These are phyloP conservation scores for Phrynocephalus guinanensis DNA, from an alignment of 2,797 vertebrate genomes.

Conservation along the genomic window DNA sequence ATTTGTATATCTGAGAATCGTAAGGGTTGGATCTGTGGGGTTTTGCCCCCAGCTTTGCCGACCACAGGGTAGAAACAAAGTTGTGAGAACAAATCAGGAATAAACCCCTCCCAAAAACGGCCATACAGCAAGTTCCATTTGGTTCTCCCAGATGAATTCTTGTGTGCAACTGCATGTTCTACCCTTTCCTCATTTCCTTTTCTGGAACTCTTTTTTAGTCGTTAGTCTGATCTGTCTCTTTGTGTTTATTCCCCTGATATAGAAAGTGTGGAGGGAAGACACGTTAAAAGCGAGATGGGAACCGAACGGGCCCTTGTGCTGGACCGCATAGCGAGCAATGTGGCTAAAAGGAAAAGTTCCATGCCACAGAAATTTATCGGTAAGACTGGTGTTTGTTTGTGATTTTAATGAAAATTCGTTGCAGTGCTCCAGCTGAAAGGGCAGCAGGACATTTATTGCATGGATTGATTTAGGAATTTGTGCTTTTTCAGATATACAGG, in stretches of 20 bases:
- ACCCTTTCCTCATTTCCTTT: conserved; percentile 52
- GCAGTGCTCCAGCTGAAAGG: conserved; percentile 56
- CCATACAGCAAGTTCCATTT: conserved; percentile 68
- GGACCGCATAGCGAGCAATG: conserved; percentile 94
- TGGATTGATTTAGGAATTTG: not conserved
- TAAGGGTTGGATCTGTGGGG: conserved; percentile 59
- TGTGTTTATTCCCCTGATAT: conserved; percentile 66
- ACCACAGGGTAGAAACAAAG: conserved; percentile 74
- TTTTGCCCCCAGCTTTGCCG: conserved; percentile 70
- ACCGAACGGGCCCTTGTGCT: conserved; percentile 91
- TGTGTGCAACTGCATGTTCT: conserved; percentile 42
- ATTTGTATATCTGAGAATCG: conserved; percentile 64
- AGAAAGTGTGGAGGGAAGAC: conserved; percentile 83
- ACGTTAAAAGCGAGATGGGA: conserved; percentile 88
- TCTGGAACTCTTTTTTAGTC: not conserved
- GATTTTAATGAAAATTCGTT: conserved; percentile 55
- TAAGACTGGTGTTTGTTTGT: conserved; percentile 76
- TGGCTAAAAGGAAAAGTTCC: conserved; percentile 94
- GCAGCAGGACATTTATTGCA: conserved; percentile 29
- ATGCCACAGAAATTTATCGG: conserved; percentile 97
- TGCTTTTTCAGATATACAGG: not conserved
- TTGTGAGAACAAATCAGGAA: conserved; percentile 2
- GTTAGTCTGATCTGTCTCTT: conserved; percentile 61
- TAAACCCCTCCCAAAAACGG: conserved; percentile 36
- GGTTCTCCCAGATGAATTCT: not conserved